These are phyloP conservation scores for Callopanchax toddi DNA, from an alignment of 2,113 vertebrate species.

Conservation along the genomic window DNA sequence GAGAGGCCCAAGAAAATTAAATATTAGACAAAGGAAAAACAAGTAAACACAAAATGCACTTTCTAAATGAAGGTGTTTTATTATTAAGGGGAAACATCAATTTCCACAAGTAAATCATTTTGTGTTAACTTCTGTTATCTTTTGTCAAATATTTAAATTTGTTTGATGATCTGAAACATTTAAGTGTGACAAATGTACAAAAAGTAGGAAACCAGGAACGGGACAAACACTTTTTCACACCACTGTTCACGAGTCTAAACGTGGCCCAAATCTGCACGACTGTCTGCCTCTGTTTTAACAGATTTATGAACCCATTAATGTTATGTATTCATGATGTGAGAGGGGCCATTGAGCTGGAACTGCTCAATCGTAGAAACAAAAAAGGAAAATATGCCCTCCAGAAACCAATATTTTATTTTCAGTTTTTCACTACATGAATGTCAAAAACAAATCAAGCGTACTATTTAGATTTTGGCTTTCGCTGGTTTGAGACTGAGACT, in stretches of 20 bases:
- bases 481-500: not conserved
- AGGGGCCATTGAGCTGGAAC: not conserved
- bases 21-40: too few species aligned
- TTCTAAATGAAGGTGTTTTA: too few species aligned
- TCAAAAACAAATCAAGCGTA: not conserved
- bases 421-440: not conserved
- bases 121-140: too few species aligned
- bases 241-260: not conserved
- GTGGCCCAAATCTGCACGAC: not conserved
- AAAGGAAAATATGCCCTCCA: not conserved
- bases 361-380: not conserved
- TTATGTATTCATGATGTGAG: not conserved
- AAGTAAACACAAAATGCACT: too few species aligned
- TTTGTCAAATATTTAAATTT: too few species aligned
- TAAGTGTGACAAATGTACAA: too few species aligned
- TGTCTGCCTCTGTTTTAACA: not conserved
- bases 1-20: too few species aligned
- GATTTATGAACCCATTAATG: not conserved
- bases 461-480: not conserved
- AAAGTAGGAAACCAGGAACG: too few species aligned
- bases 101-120: too few species aligned
- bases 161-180: too few species aligned
- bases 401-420: slow-evolving; percentile 1
- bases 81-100: too few species aligned
- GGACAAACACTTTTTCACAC: too few species aligned